Conservation (phyloP, 2,797 vertebrate genomes). For the Emys orbicularis region DNA sequence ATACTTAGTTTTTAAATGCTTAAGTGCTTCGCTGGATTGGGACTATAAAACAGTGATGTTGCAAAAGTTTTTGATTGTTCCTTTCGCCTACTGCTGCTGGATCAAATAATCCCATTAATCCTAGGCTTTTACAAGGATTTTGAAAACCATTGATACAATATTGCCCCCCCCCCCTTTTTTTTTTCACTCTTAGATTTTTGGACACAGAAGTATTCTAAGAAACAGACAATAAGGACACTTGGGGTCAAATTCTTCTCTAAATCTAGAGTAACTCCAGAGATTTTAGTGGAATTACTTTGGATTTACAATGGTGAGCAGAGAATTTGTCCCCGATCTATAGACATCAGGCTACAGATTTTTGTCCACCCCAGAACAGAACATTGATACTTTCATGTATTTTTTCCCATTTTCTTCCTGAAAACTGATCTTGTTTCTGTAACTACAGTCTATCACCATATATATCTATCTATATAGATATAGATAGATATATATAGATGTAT, state of each 20-base stretch:
- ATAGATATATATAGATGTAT: neutral
- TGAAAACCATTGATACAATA: neutral
- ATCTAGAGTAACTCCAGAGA: neutral
- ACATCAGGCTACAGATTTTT: neutral
- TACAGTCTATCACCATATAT: neutral
- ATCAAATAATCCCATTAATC: neutral
- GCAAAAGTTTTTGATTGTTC: neutral
- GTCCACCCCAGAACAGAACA: neutral
- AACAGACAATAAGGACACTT: neutral
- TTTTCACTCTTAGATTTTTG: neutral
- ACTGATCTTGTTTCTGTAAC: neutral
- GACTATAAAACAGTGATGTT: neutral
- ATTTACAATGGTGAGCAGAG: neutral
- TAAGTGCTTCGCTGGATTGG: neutral
- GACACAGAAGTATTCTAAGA: neutral
- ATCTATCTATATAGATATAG: no score
- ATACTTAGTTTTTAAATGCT: neutral
- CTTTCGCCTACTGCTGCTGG: neutral
- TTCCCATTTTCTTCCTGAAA: neutral
- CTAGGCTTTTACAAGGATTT: neutral
- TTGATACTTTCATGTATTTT: neutral
- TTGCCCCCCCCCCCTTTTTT: no score
- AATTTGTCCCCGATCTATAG: neutral
- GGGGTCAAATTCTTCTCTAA: neutral
- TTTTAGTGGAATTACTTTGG: neutral